phyloP scores from a whole-genome alignment of 2,113 vertebrate genomes.

The rat (Rattus norvegicus) region DNA sequence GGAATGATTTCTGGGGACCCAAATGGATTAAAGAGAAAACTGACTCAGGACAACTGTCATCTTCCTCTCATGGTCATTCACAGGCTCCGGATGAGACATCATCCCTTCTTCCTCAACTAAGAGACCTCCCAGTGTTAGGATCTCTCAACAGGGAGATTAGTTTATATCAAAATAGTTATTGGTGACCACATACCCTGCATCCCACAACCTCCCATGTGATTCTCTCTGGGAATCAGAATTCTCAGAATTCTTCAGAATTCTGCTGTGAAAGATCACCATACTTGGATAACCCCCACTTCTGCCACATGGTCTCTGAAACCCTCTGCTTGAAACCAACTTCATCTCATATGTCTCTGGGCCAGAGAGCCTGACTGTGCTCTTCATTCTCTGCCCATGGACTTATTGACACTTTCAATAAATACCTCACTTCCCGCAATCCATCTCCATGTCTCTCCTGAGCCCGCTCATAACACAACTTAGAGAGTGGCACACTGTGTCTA shows the following conservation, averaged over 20 bases:
- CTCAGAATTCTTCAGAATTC: no score
- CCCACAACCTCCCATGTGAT: background rate
- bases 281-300: background rate
- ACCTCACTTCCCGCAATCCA: background rate
- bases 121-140: no score
- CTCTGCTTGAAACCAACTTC: background rate
- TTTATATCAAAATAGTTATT: background rate
- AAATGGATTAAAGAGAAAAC: background rate
- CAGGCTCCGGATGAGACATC: background rate
- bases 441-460: background rate
- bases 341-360: background rate
- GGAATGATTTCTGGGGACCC: background rate
- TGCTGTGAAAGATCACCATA: no score
- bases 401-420: background rate
- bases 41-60: background rate
- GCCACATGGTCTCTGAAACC: no score
- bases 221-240: rapidly evolving
- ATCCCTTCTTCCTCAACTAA: background rate
- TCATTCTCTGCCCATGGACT: rapidly evolving
- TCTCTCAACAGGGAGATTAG: background rate
- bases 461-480: background rate
- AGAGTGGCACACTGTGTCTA: background rate
- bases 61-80: background rate
- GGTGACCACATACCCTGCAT: background rate
- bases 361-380: background rate